Evolutionary conservation across 2,797 vertebrate genomes (phyloP), one percentile per base, ranked within the genome.

Genomic region (Pseudomugil tenellus): DNA sequence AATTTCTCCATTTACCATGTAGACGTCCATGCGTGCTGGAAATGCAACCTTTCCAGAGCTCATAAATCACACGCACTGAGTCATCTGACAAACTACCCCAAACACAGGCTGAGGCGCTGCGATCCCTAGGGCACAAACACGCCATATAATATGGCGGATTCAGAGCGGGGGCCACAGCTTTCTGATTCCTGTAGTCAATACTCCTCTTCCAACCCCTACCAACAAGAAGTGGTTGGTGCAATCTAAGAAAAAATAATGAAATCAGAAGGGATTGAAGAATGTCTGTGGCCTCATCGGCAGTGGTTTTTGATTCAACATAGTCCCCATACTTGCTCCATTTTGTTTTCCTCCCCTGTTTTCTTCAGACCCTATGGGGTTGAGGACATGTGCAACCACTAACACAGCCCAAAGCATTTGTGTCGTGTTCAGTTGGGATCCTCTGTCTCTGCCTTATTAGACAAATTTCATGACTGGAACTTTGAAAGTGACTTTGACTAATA

Each of bases 1-100:
- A 94, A 94, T 94, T 94, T 94, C 92, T 91, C 94, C 94, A 95
- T 95, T 95, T 95, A 94, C 93, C 93, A 94, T 94, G 92, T 91
- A 83, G 92, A 94, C 92, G 92, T 93, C 92, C 92, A 91, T 83
- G 92, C 90, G 90, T 85, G 91, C 90, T 93, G 90, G 92, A 94
- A 95, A 94, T 94, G 89, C 94, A 95, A 94, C 93, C 93, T 95
- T 94, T 94, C 92, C 92, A 92, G 91, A 91, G 92, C 90, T 93
- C 91, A 94, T 94, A 95, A 95, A 94, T 94, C 93, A 94, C 91
- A 74, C 86, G 80, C 90, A 90, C 90, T 91, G 89, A 94, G 92
- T 94, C 93, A 92, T 93, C 91, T 94, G 94, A 95, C 93, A 95
- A 93, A 95, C 90, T 94, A 93, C 87, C 88, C 92, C 89, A 93